phyloP scores from a whole-genome alignment of 2,113 vertebrate genomes.

The Rhineura floridana region DNA sequence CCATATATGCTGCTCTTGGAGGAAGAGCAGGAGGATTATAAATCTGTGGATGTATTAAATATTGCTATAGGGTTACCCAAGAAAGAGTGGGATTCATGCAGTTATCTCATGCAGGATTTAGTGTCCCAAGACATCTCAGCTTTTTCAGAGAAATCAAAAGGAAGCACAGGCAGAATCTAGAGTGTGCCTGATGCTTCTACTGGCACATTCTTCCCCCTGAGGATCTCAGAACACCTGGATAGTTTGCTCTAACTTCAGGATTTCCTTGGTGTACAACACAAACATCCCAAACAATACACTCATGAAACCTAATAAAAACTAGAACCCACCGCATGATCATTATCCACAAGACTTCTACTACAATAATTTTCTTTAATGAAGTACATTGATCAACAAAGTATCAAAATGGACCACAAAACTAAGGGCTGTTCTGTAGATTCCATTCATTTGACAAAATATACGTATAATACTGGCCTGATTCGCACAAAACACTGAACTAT shows the following conservation, averaged over 20 bases:
- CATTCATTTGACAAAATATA: neutral
- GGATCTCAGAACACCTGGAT: neutral
- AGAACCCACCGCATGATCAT: neutral
- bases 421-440: conserved; percentile 1
- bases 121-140: neutral
- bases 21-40: neutral
- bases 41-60: neutral
- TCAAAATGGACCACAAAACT: conserved; percentile 22
- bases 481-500: too few species aligned
- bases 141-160: neutral
- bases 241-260: neutral
- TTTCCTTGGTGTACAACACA: neutral
- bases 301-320: neutral
- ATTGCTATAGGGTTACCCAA: neutral
- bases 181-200: neutral
- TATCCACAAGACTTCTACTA: neutral
- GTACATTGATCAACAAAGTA: neutral
- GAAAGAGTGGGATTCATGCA: neutral
- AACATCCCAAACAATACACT: neutral
- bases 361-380: neutral
- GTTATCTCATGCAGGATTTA: neutral
- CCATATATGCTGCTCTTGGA: neutral
- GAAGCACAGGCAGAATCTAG: neutral
- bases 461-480: too few species aligned
- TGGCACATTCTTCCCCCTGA: neutral